Percentiles rank a stretch among this genome's conserved stretches.
These are phyloP conservation scores for Probosciger aterrimus DNA, from an alignment of 2,113 vertebrate genomes.

Conservation along the genomic window DNA sequence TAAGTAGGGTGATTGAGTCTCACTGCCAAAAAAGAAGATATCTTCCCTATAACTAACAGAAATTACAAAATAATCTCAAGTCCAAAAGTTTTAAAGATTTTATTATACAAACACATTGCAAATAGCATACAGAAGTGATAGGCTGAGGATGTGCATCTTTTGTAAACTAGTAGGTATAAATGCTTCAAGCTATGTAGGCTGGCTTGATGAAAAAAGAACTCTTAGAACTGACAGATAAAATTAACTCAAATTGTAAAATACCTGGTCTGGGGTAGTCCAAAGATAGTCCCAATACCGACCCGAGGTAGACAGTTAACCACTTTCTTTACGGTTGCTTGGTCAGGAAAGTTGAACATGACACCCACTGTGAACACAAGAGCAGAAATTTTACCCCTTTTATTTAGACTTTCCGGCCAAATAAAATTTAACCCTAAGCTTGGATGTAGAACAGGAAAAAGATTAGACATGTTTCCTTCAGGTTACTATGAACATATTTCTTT, in stretches of 20 bases:
- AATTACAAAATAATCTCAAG: background rate
- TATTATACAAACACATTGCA: background rate
- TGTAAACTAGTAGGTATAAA: background rate
- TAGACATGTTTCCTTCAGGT: background rate
- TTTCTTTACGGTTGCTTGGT: slow-evolving; percentile 90
- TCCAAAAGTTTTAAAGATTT: background rate
- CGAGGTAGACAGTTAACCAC: slow-evolving; percentile 93
- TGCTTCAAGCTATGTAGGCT: background rate
- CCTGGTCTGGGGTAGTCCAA: slow-evolving; percentile 96
- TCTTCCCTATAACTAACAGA: background rate
- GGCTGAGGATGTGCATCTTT: background rate
- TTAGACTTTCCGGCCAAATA: background rate
- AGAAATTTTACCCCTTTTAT: slow-evolving; percentile 7
- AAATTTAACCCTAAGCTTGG: background rate
- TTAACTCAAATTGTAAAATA: slow-evolving; percentile 42
- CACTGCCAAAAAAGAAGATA: background rate
- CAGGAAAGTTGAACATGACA: slow-evolving; percentile 98
- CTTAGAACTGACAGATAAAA: background rate
- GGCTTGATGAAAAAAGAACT: background rate
- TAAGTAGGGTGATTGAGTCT: background rate
- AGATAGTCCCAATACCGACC: slow-evolving; percentile 93
- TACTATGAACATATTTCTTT: background rate
- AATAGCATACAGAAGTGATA: background rate
- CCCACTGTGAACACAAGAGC: slow-evolving; percentile 78
- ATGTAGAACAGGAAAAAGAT: background rate